Evolutionary conservation across 1,140 invertebrate genomes (phyloP).

Genomic region (Stegodyphus dumicola): DNA sequence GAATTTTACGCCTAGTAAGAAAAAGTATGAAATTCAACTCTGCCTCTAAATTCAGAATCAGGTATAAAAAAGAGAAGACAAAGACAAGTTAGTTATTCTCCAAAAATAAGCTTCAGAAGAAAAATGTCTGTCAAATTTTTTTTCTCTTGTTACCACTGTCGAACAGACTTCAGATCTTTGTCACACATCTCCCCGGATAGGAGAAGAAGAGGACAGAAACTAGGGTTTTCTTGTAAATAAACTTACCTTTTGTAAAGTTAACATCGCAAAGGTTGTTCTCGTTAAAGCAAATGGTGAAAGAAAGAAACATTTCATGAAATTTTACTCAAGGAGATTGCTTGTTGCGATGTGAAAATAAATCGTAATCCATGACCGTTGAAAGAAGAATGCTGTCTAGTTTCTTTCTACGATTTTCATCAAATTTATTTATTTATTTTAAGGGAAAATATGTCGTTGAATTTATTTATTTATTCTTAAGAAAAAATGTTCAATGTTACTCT

Average conservation of each 20-base stretch:
- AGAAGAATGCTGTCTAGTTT: too few relatives aligned
- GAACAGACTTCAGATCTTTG: slow-evolving; percentile 25
- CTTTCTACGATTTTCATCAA: too few relatives aligned
- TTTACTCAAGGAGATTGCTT: too few relatives aligned
- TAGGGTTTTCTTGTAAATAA: slow-evolving; percentile 1
- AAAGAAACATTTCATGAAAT: too few relatives aligned
- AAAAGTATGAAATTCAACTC: slow-evolving; percentile 4
- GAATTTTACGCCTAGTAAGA: not conserved
- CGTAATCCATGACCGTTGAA: too few relatives aligned
- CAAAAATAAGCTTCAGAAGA: slow-evolving; percentile 14
- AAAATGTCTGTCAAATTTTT: not conserved
- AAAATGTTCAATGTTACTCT: too few relatives aligned
- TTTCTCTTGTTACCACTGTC: not conserved
- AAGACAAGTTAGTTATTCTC: slow-evolving; percentile 38
- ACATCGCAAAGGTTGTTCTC: not conserved
- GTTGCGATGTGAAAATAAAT: too few relatives aligned
- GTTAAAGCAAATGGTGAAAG: too few relatives aligned
- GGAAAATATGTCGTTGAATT: too few relatives aligned
- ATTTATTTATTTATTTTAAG: too few relatives aligned
- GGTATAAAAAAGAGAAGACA: slow-evolving; percentile 10
- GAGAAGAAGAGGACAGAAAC: slow-evolving; percentile 1
- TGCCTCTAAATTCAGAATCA: slow-evolving; percentile 25
- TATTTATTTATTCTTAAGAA: too few relatives aligned
- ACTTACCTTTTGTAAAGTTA: slow-evolving; percentile 15
- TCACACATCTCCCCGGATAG: slow-evolving; percentile 6